These are phyloP conservation scores for Hafferia zeledoni DNA, from an alignment of 2,797 vertebrate genomes.

Conservation along the genomic window DNA sequence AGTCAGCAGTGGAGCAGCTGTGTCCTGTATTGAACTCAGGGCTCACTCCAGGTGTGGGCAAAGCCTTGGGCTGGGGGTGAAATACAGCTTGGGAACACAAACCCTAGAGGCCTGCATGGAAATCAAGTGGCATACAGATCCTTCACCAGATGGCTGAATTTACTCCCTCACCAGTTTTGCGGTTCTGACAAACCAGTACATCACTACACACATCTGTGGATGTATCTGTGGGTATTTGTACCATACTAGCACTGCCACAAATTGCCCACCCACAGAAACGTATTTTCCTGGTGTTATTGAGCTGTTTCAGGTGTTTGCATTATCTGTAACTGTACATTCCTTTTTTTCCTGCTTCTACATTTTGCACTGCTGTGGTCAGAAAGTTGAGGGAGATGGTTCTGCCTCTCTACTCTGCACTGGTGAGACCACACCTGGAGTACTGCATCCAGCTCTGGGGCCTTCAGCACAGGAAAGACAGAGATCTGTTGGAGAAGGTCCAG, in stretches of 20 bases:
- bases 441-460: neutral
- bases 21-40: neutral
- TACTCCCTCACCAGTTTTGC: neutral
- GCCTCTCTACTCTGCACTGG: fast-evolving
- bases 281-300: neutral
- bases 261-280: neutral
- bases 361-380: neutral
- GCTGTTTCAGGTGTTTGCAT: neutral
- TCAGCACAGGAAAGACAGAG: fast-evolving
- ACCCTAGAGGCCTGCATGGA: neutral
- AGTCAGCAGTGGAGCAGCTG: neutral
- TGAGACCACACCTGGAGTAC: neutral
- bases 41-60: neutral
- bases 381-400: neutral
- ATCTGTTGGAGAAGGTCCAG: neutral
- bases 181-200: neutral
- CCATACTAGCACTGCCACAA: too few relatives aligned
- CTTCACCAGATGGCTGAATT: neutral
- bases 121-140: neutral
- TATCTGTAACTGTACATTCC: neutral
- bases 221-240: too few relatives aligned
- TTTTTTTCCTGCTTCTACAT: neutral
- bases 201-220: neutral
- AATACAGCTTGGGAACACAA: neutral
- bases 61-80: neutral